Conservation (phyloP, 2,113 vertebrate genomes). For the Scortum barcoo region DNA sequence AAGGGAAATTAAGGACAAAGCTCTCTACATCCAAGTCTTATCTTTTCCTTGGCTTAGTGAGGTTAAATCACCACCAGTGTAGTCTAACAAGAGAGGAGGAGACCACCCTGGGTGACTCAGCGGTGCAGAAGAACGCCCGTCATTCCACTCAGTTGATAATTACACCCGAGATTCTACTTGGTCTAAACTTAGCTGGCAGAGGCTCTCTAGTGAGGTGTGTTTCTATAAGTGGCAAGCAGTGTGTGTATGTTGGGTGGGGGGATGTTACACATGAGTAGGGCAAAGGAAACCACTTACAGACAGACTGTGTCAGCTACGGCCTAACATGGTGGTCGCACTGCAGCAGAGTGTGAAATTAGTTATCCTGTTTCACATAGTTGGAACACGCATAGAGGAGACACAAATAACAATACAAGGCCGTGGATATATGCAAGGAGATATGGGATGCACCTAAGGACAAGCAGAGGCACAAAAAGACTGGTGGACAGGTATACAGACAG, state of each 20-base stretch:
- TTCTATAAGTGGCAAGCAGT: conserved; percentile 23
- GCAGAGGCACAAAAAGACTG: neutral
- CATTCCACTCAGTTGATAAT: conserved; percentile 31
- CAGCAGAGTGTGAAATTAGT: neutral
- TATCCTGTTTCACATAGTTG: neutral
- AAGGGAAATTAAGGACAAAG: neutral
- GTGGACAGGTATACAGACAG: neutral
- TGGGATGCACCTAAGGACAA: neutral
- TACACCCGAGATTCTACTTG: conserved; percentile 19
- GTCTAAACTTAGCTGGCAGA: conserved; percentile 40
- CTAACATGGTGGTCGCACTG: neutral
- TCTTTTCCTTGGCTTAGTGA: neutral
- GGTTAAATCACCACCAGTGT: conserved; percentile 3
- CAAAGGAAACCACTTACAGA: conserved; percentile 13
- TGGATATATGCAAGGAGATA: neutral
- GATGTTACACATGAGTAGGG: conserved; percentile 1
- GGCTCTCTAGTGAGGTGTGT: conserved; percentile 20
- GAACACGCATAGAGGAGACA: neutral
- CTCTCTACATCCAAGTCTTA: neutral
- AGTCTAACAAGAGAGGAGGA: neutral
- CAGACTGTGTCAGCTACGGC: neutral
- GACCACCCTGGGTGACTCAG: conserved; percentile 28
- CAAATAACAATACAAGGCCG: neutral
- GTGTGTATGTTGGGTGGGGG: conserved; percentile 2
- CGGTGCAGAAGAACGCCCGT: conserved; percentile 7